A percentile compares a stretch with the other conserved stretches of the same genome.
phyloP scores from a whole-genome alignment of 1,140 invertebrate species.

The Pseudomyrmex concolor region DNA sequence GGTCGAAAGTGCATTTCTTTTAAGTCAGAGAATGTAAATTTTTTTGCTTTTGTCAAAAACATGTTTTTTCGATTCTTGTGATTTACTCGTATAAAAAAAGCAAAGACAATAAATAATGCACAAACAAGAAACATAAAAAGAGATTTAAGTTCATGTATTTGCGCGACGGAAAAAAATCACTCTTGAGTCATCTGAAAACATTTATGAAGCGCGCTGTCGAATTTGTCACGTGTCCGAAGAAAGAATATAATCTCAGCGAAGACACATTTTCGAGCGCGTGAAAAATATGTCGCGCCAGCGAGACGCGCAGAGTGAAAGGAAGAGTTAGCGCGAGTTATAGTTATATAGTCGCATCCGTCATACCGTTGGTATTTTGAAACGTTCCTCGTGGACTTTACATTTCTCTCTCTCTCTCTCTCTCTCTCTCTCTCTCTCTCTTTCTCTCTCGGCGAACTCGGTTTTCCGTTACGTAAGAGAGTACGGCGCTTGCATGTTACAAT shows the following conservation, averaged over 20 bases:
- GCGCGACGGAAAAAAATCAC: not conserved
- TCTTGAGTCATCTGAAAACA: not conserved
- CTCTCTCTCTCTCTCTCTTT: not conserved
- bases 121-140: too few relatives aligned
- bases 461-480: slow-evolving; percentile 47
- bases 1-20: slow-evolving; percentile 3
- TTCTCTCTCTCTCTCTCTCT: slow-evolving; percentile 5
- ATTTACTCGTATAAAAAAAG: not conserved
- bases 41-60: not conserved
- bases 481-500: slow-evolving; percentile 2
- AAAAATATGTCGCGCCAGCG: slow-evolving; percentile 37
- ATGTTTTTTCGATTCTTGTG: not conserved
- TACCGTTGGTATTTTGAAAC: slow-evolving; percentile 53
- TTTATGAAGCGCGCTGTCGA: slow-evolving; percentile 12
- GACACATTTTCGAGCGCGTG: not conserved
- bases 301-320: slow-evolving; percentile 43
- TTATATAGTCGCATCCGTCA: slow-evolving; percentile 37
- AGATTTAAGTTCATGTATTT: not conserved
- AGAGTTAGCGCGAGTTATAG: slow-evolving; percentile 30
- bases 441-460: slow-evolving; percentile 16
- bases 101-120: too few relatives aligned
- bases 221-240: not conserved
- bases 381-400: not conserved
- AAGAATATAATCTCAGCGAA: not conserved
- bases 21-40: not conserved